Conservation (phyloP, 2,797 vertebrate genomes). For the Podargus strigoides region DNA sequence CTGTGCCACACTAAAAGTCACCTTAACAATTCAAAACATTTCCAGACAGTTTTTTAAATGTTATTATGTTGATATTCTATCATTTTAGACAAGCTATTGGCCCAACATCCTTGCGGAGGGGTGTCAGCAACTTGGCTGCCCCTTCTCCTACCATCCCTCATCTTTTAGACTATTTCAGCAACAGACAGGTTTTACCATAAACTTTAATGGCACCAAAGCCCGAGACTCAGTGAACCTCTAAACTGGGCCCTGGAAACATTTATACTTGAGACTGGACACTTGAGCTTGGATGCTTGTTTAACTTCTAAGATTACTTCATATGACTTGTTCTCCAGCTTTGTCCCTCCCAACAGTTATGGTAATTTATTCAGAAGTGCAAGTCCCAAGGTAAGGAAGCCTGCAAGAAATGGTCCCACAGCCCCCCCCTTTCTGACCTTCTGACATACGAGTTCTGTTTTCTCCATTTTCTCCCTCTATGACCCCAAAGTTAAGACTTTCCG, state of each 20-base stretch:
- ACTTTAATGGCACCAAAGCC: background rate
- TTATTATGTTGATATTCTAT: background rate
- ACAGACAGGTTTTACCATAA: background rate
- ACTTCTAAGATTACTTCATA: background rate
- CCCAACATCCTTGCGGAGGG: rapidly evolving
- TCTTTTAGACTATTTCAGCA: background rate
- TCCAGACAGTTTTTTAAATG: background rate
- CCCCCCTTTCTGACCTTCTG: background rate
- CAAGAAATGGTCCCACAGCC: background rate
- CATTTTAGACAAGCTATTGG: background rate
- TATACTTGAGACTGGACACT: background rate
- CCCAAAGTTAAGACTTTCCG: background rate
- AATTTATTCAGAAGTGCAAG: background rate
- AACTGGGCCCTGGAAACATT: background rate
- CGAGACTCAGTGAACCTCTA: background rate
- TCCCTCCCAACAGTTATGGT: background rate
- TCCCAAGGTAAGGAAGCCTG: background rate
- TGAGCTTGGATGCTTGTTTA: background rate
- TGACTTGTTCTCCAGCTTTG: background rate
- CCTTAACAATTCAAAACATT: too few relatives aligned
- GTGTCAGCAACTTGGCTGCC: background rate
- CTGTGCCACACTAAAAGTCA: background rate
- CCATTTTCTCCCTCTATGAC: background rate
- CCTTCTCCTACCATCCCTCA: background rate
- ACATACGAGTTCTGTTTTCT: background rate